Evolutionary conservation across 2,113 vertebrate species (phyloP), one percentile per base, ranked within the genome.

Genomic region (Bujurquina vittata): DNA sequence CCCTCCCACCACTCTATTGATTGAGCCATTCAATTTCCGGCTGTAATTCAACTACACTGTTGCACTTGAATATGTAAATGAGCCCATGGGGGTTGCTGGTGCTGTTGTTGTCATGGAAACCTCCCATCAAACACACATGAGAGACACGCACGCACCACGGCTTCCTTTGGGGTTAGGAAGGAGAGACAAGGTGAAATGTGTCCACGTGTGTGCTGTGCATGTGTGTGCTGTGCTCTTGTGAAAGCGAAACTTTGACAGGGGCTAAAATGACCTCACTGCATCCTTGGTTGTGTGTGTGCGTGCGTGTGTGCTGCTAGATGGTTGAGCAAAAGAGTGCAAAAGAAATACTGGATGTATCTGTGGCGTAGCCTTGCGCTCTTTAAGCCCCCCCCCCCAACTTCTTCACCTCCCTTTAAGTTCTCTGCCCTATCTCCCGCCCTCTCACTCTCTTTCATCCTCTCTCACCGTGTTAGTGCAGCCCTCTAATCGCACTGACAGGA

Each of bases 41-140:
- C 88, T 89, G 89, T 92, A 94, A 94, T 94, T 92, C 91, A 94
- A 89, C 89, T 86, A 88, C 86, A 58, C 81, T 80, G 86, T 89
- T 88, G 90, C 88, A 90, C 93, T 93, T 92, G 83, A 89, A 91
- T 93, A 93, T 94, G 91, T 74, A 92, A 92, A 94, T 91, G 78
- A 93, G 80, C 52, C 77, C 84, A 84, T 40, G 56, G 85, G 89
- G 86, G 77, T 84, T 88, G 84, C 90, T 58, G 77, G 67, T 90
- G 84, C 83, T 62, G 82, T 31, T 90, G 93, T 92, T 86, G 91
- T 89, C 90, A 91, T 93, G 92, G 92, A 61, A 92, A 94, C 93
- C 80, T 54, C 91, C 84, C 81, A 82, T 91, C 91, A 90, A 88
- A 90, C 81, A 84, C 75, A 69, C 59, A 65, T 29, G 40, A 69